Evolutionary conservation across 2,113 vertebrate species (phyloP).

Genomic region (Peucedramus taeniatus): DNA sequence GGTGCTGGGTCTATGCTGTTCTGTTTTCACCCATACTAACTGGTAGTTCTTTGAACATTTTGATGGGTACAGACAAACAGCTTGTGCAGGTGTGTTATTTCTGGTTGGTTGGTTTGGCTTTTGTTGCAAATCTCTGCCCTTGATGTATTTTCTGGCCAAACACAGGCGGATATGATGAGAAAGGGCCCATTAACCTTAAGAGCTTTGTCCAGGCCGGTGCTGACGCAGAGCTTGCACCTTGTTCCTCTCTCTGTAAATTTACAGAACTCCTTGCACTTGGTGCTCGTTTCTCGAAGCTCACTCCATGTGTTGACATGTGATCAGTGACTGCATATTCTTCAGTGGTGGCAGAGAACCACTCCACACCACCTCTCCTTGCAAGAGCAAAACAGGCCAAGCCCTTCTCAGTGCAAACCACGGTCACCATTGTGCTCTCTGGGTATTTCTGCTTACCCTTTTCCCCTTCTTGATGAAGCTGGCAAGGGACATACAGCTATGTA

Average conservation of each 20-base stretch:
- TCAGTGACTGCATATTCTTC: not conserved
- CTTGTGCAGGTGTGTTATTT: not conserved
- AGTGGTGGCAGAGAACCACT: not conserved
- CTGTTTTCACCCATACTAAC: not conserved
- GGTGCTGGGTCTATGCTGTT: not conserved
- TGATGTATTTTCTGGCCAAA: not conserved
- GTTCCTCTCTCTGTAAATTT: not conserved
- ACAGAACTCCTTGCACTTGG: not conserved
- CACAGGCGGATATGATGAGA: not conserved
- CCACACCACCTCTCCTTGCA: not conserved
- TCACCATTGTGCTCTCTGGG: not conserved
- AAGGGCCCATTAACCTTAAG: not conserved
- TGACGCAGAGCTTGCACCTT: not conserved
- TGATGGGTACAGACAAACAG: not conserved
- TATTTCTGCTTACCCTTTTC: not conserved
- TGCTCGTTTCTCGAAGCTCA: not conserved
- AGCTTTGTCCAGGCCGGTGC: not conserved
- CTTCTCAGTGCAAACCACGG: not conserved
- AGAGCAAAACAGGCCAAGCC: not conserved
- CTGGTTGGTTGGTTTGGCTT: not conserved
- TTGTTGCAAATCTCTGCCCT: not conserved
- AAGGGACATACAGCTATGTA: accelerated
- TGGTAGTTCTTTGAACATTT: not conserved
- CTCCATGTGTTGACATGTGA: not conserved
- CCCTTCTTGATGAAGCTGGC: not conserved